These are phyloP conservation scores for Stenodera caucasica DNA, from an alignment of 2,888 invertebrate genomes.

Conservation along the genomic window DNA sequence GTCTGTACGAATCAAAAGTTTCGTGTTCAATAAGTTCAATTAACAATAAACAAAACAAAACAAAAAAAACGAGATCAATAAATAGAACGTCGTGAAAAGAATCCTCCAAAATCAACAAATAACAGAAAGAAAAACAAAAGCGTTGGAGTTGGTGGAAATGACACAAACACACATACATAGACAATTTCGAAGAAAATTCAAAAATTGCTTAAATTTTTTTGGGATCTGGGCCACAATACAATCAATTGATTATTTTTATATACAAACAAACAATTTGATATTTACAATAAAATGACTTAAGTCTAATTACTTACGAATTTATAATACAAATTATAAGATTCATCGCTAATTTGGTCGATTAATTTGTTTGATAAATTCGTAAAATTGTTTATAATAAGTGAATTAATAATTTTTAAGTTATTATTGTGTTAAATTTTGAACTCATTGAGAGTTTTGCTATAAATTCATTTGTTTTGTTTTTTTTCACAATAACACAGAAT, in stretches of 20 bases:
- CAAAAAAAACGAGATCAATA: no score
- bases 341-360: background rate
- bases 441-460: no score
- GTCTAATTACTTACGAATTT: background rate
- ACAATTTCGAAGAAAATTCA: no score
- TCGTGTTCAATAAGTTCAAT: constrained; percentile 1
- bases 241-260: background rate
- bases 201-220: no score
- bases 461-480: no score
- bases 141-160: no score
- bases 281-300: no score
- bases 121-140: no score
- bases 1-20: constrained; percentile 65
- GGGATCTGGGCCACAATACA: constrained; percentile 9
- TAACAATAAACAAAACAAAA: background rate
- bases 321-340: no score
- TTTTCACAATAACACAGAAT: constrained; percentile 29
- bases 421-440: background rate
- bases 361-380: background rate
- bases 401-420: background rate
- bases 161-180: background rate
- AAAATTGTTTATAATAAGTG: background rate
- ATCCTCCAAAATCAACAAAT: no score
- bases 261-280: background rate
- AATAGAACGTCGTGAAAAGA: no score